Conservation (phyloP, 2,797 vertebrate species). For the Ibycter americanus region DNA sequence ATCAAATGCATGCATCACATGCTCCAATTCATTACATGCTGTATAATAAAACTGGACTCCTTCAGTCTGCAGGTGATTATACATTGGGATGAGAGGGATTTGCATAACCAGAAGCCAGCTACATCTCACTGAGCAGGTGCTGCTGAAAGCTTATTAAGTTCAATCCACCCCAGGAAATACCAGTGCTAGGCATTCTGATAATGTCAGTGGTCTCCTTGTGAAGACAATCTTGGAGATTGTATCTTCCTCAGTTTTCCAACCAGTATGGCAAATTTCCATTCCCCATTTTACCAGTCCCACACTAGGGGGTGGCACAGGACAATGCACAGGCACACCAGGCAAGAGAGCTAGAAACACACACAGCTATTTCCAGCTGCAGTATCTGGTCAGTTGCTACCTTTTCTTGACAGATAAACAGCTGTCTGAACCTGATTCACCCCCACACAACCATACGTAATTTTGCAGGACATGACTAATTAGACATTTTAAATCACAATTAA, state of each 20-base stretch:
- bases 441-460: not conserved
- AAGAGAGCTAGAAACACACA: rapidly evolving
- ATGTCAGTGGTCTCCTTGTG: not conserved
- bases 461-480: not conserved
- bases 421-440: not conserved
- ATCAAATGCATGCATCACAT: rapidly evolving
- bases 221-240: not conserved
- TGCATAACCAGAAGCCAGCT: not conserved
- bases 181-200: not conserved
- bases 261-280: not conserved
- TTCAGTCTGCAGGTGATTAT: not conserved
- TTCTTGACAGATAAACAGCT: not conserved
- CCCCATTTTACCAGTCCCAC: not conserved
- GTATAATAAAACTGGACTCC: not conserved
- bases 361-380: not conserved
- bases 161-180: not conserved
- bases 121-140: not conserved
- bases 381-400: not conserved
- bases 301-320: not conserved
- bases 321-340: rapidly evolving
- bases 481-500: not conserved
- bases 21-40: not conserved
- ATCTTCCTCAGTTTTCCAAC: not conserved
- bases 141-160: not conserved
- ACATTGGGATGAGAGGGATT: not conserved